phyloP scores from a whole-genome alignment of 2,797 vertebrate species.

The Microctenopoma lineatum region DNA sequence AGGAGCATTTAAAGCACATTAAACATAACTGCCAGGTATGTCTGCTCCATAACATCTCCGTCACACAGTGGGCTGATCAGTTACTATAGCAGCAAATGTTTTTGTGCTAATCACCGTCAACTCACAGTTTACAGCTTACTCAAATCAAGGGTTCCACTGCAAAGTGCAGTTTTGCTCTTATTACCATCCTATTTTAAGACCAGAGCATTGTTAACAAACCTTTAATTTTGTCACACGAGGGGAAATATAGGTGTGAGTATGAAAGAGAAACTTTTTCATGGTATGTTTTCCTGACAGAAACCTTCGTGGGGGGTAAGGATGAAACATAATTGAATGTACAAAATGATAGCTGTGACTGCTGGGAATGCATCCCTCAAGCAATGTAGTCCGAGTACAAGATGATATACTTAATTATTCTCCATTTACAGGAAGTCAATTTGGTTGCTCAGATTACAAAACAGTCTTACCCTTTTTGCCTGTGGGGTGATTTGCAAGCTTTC shows the following conservation, averaged over 20 bases:
- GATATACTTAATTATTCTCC: slow-evolving; percentile 44
- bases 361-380: slow-evolving; percentile 22
- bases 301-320: slow-evolving; percentile 33
- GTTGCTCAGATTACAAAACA: slow-evolving; percentile 57
- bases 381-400: slow-evolving; percentile 21
- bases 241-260: slow-evolving; percentile 68
- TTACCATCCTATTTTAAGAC: slow-evolving; percentile 74
- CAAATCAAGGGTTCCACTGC: slow-evolving; percentile 77
- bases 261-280: slow-evolving; percentile 44
- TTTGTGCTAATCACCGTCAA: slow-evolving; percentile 78
- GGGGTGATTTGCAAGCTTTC: slow-evolving; percentile 37
- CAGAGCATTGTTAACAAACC: slow-evolving; percentile 57
- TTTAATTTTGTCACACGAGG: slow-evolving; percentile 66
- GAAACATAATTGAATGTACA: slow-evolving; percentile 33
- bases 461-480: slow-evolving; percentile 48
- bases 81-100: slow-evolving; percentile 79
- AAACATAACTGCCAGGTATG: slow-evolving; percentile 74
- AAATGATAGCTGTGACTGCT: slow-evolving; percentile 32
- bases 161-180: slow-evolving; percentile 67
- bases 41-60: slow-evolving; percentile 53
- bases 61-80: slow-evolving; percentile 58
- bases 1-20: slow-evolving; percentile 70
- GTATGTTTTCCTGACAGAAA: slow-evolving; percentile 37
- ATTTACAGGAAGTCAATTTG: slow-evolving; percentile 52
- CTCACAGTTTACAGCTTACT: slow-evolving; percentile 73